phyloP scores from a whole-genome alignment of 2,113 vertebrate genomes.

The Coregonus clupeaformis region DNA sequence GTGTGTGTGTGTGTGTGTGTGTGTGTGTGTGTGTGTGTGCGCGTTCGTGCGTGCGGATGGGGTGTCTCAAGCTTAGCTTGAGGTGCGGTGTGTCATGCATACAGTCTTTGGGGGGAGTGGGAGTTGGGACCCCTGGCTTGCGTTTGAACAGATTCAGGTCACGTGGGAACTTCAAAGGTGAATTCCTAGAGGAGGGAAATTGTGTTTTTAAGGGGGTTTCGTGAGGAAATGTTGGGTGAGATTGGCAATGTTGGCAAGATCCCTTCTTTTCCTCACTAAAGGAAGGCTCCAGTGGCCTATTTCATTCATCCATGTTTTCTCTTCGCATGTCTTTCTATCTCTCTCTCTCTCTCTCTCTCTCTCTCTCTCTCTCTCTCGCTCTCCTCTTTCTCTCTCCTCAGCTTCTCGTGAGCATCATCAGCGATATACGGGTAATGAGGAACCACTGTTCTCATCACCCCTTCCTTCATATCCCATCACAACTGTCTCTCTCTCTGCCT shows the following conservation, averaged over 20 bases:
- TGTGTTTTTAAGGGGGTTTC: constrained; percentile 8
- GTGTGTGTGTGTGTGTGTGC: too few species aligned
- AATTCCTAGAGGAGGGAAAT: constrained; percentile 28
- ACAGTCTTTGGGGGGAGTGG: constrained; percentile 18
- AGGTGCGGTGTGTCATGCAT: too few species aligned
- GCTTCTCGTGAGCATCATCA: too few species aligned
- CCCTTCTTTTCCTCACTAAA: constrained; percentile 25
- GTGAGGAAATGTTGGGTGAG: constrained; percentile 34
- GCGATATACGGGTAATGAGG: constrained; percentile 27
- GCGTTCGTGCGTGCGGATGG: background rate
- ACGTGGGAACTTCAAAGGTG: constrained; percentile 64
- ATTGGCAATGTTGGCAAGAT: constrained; percentile 11
- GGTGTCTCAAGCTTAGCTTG: background rate
- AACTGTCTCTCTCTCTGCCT: constrained; percentile 16
- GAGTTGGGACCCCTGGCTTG: constrained; percentile 48
- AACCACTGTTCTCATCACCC: constrained; percentile 46
- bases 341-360: background rate
- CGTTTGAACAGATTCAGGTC: constrained; percentile 53
- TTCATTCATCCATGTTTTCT: too few species aligned
- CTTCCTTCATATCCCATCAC: constrained; percentile 8
- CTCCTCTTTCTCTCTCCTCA: too few species aligned
- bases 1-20: constrained; percentile 11
- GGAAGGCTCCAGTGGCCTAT: background rate
- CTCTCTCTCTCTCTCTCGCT: too few species aligned
- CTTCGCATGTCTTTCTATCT: background rate